Evolutionary conservation across 2,888 invertebrate genomes (phyloP), one percentile per base, ranked within the genome.

Genomic region (Yponomeuta evonymella): DNA sequence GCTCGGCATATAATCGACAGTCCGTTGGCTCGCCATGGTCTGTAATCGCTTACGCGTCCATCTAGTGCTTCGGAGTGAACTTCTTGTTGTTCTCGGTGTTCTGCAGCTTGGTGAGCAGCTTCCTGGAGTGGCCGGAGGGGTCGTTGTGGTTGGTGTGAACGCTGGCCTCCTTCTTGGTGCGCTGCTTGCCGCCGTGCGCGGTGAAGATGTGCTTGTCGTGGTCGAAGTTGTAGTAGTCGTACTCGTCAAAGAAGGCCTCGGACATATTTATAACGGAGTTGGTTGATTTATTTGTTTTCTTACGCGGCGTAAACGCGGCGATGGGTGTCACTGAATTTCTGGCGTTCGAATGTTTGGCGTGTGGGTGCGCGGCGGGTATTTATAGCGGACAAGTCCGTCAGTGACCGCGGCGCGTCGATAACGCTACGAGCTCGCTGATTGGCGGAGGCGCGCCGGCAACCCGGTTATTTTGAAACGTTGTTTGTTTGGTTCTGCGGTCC

Each of bases 151-250:
- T 98, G 65, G 97, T 97, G 88, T 98, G 97, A 77, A 95, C 95
- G 82, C 93, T 94, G 67, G 95, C 97, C 90, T 98, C 98, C 85
- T 96, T 96, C 93, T 98, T 98, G 73, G 96, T 94, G 76, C 98
- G 94, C 81, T 97, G 97, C 86, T 98, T 98, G 74, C 98, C 98
- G 83, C 97, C 96, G 90, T 97, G 97, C 36, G 96, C 96, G 66
- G 95, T 95, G 87, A 95, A 96, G 75, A 98, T 95, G 85, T 96
- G 95, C 89, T 98, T 98, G 87, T 97, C 98, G 93, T 96, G 95
- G 79, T 97, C 97, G 89, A 96, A 98, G 90, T 98, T 98, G 94
- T 97, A 98, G 84, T 97, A 96, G 84, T 98, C 98, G 94, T 97
- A 97, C 84, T 97, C 95, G 92, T 98, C 98, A 86, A 96, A 95